Evolutionary conservation across 2,797 vertebrate species (phyloP).

Genomic region (Morus bassanus): DNA sequence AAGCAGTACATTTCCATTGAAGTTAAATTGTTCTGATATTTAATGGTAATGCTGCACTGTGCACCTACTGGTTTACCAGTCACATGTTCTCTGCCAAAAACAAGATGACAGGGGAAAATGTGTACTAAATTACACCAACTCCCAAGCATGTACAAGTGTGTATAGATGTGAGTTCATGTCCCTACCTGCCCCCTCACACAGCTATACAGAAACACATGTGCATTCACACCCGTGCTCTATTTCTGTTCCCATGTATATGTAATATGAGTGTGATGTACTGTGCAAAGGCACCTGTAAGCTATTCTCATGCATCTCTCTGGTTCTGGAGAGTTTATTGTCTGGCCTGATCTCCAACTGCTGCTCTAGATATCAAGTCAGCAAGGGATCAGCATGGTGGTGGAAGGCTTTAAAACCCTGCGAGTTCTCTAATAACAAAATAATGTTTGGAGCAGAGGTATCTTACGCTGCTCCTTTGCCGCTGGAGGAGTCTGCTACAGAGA

Average conservation of each 20-base stretch:
- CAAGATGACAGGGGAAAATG: background rate
- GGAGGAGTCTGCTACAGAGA: background rate
- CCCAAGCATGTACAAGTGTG: background rate
- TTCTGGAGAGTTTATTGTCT: background rate
- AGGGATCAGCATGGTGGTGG: background rate
- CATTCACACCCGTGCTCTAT: background rate
- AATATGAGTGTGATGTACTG: background rate
- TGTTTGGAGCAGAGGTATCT: background rate
- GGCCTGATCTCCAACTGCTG: background rate
- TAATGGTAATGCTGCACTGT: background rate
- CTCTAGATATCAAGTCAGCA: background rate
- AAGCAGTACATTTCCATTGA: constrained; percentile 30
- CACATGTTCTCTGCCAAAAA: background rate
- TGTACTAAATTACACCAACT: background rate
- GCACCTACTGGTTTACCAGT: constrained; percentile 6
- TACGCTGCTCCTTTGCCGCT: background rate
- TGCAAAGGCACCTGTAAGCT: background rate
- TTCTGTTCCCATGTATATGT: background rate
- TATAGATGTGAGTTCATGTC: background rate
- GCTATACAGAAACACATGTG: background rate
- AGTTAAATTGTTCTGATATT: constrained; percentile 4
- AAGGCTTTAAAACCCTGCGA: background rate
- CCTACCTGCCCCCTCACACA: background rate
- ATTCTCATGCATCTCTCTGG: background rate
- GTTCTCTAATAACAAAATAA: background rate